Evolutionary conservation across 2,888 invertebrate species (phyloP), one percentile per base, ranked within the genome.

Genomic region (Troides aeacus): DNA sequence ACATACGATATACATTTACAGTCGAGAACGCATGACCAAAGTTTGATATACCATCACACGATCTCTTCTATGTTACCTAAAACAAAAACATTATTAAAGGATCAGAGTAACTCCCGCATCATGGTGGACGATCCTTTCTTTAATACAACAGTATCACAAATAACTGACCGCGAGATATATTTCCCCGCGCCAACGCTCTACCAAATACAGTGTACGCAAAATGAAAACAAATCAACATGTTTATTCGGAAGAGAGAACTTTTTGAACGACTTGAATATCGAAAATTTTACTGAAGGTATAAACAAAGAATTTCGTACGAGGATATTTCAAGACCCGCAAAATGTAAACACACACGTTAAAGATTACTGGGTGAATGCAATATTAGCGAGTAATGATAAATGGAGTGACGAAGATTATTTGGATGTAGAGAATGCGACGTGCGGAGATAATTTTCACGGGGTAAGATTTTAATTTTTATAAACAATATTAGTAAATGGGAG

Each of bases 121-220:
- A 79, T 95, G 75, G 90, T 83, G 50, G 94, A 94, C 76, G 93
- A 95, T 74, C 93, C 93, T 18, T 90, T 88, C 71, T 95, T 93
- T 75, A 91, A 92, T 70, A 93, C 93, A 0, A 92, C 94, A 0
- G 88, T 95, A 59, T 89, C 94, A 18, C 93, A 90, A 80, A 78
- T 95, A 8, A 93, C 94, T 0, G 89, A 90, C 50, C 86, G 84
- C 57, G 83, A 88, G 68, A 88, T 94, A 72, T 96, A 94, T 83
- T 95, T 95, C 77, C 96, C 96, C 2, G 91, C 95, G 0, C 90
- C 93, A 8, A 89, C 90, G 36, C 79, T 95, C 21, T 94, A 91
- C 82, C 74, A 88, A 79, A 77, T 90, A 75, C 79, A 86, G 75
- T 83, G 92, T 78, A 77, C 74, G 21, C 77, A 88, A 65, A 84